These are phyloP conservation scores for Aleiodes testaceus DNA, from an alignment of 2,888 invertebrate genomes.

Conservation along the genomic window DNA sequence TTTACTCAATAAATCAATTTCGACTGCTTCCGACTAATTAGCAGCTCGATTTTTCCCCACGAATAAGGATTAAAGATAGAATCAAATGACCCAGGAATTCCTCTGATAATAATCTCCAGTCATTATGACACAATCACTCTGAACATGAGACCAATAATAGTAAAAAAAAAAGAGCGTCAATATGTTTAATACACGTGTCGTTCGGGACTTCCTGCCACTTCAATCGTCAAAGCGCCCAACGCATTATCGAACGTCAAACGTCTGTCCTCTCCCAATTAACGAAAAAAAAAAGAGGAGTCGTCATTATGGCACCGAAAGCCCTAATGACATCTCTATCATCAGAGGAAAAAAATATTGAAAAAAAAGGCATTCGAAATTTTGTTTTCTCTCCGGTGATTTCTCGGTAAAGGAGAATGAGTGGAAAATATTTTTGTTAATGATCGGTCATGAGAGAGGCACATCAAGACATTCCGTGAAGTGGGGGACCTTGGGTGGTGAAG, in stretches of 20 bases:
- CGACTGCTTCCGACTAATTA: too few relatives aligned
- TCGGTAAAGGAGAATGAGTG: constrained; percentile 31
- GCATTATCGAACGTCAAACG: too few relatives aligned
- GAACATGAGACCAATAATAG: too few relatives aligned
- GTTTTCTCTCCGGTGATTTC: constrained; percentile 35
- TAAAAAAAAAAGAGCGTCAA: too few relatives aligned
- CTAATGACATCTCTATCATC: constrained; percentile 19
- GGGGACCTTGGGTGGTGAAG: constrained; percentile 42
- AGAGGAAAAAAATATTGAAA: neutral
- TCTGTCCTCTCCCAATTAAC: neutral
- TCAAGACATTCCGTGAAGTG: constrained; percentile 42
- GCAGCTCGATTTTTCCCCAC: too few relatives aligned
- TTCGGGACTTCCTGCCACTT: constrained; percentile 46
- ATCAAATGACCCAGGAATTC: constrained; percentile 41
- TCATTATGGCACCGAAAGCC: constrained; percentile 11
- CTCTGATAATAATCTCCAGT: constrained; percentile 36
- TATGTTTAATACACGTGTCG: constrained; percentile 14
- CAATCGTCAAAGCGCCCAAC: too few relatives aligned
- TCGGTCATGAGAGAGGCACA: constrained; percentile 49
- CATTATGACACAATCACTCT: constrained; percentile 44
- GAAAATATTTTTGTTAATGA: constrained; percentile 25
- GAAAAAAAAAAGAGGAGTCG: neutral
- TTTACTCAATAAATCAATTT: too few relatives aligned
- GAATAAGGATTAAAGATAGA: too few relatives aligned
- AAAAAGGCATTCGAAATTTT: neutral